phyloP scores from a whole-genome alignment of 1,140 invertebrate genomes.

The Latrodectus geometricus region DNA sequence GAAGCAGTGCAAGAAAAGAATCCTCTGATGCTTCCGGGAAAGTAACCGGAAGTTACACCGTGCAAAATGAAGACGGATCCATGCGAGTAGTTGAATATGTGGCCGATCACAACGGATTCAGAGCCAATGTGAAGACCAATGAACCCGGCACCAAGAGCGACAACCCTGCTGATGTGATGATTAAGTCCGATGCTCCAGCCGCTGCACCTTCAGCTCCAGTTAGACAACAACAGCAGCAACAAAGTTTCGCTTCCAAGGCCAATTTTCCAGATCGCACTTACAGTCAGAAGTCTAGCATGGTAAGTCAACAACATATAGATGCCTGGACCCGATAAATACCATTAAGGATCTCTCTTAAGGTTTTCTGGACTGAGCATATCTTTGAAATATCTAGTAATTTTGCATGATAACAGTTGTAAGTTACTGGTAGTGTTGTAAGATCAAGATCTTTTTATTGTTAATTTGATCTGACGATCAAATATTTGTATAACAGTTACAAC shows the following conservation, averaged over 20 bases:
- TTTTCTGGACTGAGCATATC: not conserved
- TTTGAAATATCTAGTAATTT: not conserved
- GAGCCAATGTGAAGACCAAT: conserved; percentile 65
- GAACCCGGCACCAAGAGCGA: conserved; percentile 51
- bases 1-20: conserved; percentile 48
- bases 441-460: not conserved
- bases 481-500: not conserved
- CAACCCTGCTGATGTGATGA: conserved; percentile 18
- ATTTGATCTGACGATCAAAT: not conserved
- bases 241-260: not conserved
- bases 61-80: conserved; percentile 64
- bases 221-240: not conserved
- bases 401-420: no score
- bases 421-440: not conserved
- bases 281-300: conserved; percentile 24
- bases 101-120: conserved; percentile 66
- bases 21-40: conserved; percentile 43
- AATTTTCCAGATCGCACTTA: conserved; percentile 17
- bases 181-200: conserved; percentile 20
- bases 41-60: conserved; percentile 64
- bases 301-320: conserved; percentile 19
- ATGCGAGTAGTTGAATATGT: conserved; percentile 65
- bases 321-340: conserved; percentile 20
- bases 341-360: not conserved
- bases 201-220: not conserved